Percentiles rank a stretch among this genome's conserved stretches.
Evolutionary conservation across 2,113 vertebrate species (phyloP).

Genomic region (Passer domesticus): DNA sequence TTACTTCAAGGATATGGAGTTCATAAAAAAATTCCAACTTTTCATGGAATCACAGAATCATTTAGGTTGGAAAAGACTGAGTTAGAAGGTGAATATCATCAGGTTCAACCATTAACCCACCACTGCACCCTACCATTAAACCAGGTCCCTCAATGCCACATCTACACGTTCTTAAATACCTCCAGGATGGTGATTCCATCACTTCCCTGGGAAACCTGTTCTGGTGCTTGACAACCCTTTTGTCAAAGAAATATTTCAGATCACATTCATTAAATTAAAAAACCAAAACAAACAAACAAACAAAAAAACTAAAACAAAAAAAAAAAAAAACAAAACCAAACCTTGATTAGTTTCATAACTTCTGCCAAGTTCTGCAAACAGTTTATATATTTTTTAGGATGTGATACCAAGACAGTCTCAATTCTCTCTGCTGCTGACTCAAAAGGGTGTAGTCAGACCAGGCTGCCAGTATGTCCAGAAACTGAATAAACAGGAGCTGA

Average conservation of each 20-base stretch:
- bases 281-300: too few species aligned
- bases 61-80: not conserved
- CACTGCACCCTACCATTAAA: not conserved
- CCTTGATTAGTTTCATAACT: not conserved
- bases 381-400: not conserved
- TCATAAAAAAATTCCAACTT: not conserved
- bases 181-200: not conserved
- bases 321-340: not conserved
- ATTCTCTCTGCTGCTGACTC: not conserved
- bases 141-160: not conserved
- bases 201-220: not conserved
- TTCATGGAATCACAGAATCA: not conserved
- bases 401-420: not conserved
- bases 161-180: fast-evolving
- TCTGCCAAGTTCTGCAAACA: fast-evolving
- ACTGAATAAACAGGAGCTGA: not conserved
- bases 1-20: not conserved
- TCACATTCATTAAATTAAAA: not conserved
- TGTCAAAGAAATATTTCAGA: not conserved
- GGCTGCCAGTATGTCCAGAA: not conserved
- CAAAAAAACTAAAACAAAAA: too few species aligned
- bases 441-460: not conserved
- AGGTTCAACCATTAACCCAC: not conserved
- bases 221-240: not conserved
- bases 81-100: not conserved